Percentiles rank a stretch among this genome's conserved stretches.
Conservation (phyloP, 2,797 vertebrate genomes). For the Antennarius maculatus region DNA sequence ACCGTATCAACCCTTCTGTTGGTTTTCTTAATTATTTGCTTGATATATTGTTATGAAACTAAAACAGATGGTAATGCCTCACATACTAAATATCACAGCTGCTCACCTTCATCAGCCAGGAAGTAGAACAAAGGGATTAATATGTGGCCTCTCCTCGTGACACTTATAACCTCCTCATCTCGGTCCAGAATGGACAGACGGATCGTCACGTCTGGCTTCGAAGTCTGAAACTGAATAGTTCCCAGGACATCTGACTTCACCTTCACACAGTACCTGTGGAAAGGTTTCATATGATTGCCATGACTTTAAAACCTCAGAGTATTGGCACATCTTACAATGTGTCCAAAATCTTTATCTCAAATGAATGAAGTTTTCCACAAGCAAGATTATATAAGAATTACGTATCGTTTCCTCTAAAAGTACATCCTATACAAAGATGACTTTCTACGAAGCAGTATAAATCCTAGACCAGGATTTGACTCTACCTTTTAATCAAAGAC, state of each 20-base stretch:
- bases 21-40: too few species aligned
- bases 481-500: background rate
- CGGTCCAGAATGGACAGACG: slow-evolving; percentile 88
- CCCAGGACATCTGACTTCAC: slow-evolving; percentile 69
- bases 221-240: slow-evolving; percentile 89
- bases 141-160: slow-evolving; percentile 83
- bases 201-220: slow-evolving; percentile 83
- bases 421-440: background rate
- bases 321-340: background rate
- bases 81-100: background rate
- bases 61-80: background rate
- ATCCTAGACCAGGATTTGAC: background rate
- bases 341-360: background rate
- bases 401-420: background rate
- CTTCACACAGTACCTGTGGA: slow-evolving; percentile 81
- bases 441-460: slow-evolving; percentile 1
- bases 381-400: background rate
- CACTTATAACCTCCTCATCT: slow-evolving; percentile 76
- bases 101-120: slow-evolving; percentile 68
- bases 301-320: background rate
- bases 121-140: slow-evolving; percentile 88
- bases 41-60: too few species aligned
- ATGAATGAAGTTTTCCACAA: background rate
- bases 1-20: too few species aligned
- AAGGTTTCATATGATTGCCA: slow-evolving; percentile 2